Evolutionary conservation across 2,888 invertebrate species (phyloP).

Genomic region (Eupithecia dodoneata): DNA sequence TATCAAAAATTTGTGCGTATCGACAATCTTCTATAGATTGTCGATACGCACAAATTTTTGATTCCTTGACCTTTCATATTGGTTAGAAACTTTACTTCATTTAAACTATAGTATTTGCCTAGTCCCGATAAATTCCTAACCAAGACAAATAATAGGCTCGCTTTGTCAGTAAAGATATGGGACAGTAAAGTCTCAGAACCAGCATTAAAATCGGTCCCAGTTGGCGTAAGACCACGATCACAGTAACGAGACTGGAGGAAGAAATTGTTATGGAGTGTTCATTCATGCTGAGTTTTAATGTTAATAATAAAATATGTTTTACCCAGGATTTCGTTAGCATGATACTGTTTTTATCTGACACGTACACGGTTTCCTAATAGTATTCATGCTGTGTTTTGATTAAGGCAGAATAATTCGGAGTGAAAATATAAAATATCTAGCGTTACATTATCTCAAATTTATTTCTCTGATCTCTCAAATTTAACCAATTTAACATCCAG

Average conservation of each 20-base stretch:
- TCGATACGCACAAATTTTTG: too few species aligned
- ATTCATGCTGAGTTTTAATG: not conserved
- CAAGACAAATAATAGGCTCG: conserved; percentile 8
- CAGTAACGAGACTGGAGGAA: conserved; percentile 9
- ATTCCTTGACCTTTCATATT: too few species aligned
- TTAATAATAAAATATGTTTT: too few species aligned
- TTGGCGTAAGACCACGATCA: conserved; percentile 13
- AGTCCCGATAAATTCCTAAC: conserved; percentile 22
- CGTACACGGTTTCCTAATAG: not conserved
- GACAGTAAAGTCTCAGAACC: conserved; percentile 32
- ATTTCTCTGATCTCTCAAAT: not conserved
- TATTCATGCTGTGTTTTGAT: not conserved
- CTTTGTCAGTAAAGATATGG: conserved; percentile 23
- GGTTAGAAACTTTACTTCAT: not conserved
- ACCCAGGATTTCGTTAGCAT: too few species aligned
- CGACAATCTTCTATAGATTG: not conserved
- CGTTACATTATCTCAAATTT: not conserved
- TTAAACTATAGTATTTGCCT: not conserved
- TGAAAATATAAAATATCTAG: not conserved
- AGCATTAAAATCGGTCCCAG: conserved; percentile 28
- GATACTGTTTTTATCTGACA: too few species aligned
- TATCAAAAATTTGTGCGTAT: not conserved
- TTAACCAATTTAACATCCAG: not conserved
- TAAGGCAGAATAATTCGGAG: not conserved
- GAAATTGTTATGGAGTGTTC: not conserved